These are phyloP conservation scores for Alviniconcha marisindica DNA, from an alignment of 1,140 invertebrate species.

Conservation along the genomic window DNA sequence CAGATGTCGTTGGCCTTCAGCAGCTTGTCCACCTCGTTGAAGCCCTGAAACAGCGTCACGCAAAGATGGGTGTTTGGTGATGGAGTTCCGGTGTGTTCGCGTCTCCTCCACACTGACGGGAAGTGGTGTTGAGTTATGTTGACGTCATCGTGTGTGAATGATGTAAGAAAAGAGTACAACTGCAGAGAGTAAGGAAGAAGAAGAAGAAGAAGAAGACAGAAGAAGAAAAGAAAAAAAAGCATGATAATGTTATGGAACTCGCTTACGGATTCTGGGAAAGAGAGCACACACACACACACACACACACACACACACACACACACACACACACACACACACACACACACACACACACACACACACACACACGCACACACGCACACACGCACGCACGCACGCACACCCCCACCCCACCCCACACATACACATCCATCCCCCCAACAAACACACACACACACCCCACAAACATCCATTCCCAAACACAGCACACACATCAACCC, in stretches of 20 bases:
- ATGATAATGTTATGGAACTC: background rate
- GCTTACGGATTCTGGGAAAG: background rate
- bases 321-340: constrained; percentile 5
- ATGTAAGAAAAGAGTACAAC: no score
- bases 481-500: no score
- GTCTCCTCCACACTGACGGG: no score
- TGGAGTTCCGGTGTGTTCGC: no score
- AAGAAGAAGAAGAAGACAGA: background rate
- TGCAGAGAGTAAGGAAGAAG: background rate
- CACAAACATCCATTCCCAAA: no score
- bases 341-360: constrained; percentile 17
- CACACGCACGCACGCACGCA: background rate
- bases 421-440: background rate
- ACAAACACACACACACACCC: no score
- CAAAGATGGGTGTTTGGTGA: no score
- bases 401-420: background rate
- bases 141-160: background rate
- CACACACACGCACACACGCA: background rate
- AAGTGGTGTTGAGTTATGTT: background rate
- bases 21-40: constrained; percentile 92
- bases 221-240: background rate
- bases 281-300: background rate
- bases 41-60: constrained; percentile 87
- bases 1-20: constrained; percentile 90
- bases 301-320: background rate